phyloP scores from a whole-genome alignment of 2,113 vertebrate genomes.

The Paramisgurnus dabryanus region DNA sequence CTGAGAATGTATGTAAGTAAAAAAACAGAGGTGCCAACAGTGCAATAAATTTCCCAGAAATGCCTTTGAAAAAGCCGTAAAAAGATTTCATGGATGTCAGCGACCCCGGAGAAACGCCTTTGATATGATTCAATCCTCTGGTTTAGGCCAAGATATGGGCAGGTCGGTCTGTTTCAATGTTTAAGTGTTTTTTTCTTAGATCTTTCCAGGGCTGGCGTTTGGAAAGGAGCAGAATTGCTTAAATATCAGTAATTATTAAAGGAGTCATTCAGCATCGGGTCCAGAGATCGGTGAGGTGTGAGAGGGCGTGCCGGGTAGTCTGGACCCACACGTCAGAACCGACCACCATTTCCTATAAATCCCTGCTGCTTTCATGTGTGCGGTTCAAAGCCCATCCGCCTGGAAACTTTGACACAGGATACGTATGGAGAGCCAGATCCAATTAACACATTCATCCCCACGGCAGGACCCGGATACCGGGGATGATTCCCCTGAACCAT shows the following conservation, averaged over 20 bases:
- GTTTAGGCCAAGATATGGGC: slow-evolving; percentile 66
- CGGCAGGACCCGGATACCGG: slow-evolving; percentile 4
- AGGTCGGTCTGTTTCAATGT: slow-evolving; percentile 82
- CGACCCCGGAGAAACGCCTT: slow-evolving; percentile 69
- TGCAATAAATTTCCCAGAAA: slow-evolving; percentile 61
- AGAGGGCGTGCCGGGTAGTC: slow-evolving; percentile 60
- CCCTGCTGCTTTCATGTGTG: slow-evolving; percentile 75
- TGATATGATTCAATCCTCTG: slow-evolving; percentile 69
- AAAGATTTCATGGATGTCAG: slow-evolving; percentile 76
- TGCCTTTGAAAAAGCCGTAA: slow-evolving; percentile 71
- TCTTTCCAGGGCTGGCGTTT: slow-evolving; percentile 78
- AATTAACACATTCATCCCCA: slow-evolving; percentile 59
- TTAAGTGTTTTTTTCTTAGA: slow-evolving; percentile 76
- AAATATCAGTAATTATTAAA: slow-evolving; percentile 81
- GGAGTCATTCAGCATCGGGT: slow-evolving; percentile 57
- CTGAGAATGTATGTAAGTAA: slow-evolving; percentile 56
- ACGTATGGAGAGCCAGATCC: slow-evolving; percentile 61
- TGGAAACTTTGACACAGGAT: slow-evolving; percentile 76
- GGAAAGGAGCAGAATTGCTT: slow-evolving; percentile 64
- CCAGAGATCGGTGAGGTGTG: slow-evolving; percentile 54
- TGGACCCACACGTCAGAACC: slow-evolving; percentile 67
- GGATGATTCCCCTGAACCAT: slow-evolving; percentile 27
- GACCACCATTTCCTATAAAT: slow-evolving; percentile 76
- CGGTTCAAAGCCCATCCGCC: slow-evolving; percentile 73
- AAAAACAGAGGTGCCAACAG: slow-evolving; percentile 63